Conservation (phyloP, 2,113 vertebrate genomes). For the Prunella fulvescens region DNA sequence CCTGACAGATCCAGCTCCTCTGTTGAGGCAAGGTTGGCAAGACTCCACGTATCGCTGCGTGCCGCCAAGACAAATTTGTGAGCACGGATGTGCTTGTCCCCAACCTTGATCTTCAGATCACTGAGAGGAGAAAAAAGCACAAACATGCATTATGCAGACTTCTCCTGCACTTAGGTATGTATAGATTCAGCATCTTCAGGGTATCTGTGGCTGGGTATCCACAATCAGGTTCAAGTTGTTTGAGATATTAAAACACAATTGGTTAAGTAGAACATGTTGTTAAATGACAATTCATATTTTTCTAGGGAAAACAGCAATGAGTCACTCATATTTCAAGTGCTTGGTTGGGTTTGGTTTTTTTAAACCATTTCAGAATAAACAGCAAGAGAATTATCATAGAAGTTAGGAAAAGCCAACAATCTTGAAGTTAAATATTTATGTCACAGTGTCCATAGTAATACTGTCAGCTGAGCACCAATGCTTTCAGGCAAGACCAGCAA, state of each 20-base stretch:
- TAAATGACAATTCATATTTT: not conserved
- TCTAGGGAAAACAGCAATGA: not conserved
- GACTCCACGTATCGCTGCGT: slow-evolving; percentile 91
- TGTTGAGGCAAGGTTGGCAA: slow-evolving; percentile 83
- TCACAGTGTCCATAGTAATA: not conserved
- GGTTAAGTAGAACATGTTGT: not conserved
- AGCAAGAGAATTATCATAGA: not conserved
- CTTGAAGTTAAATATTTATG: not conserved
- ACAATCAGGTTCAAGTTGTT: not conserved
- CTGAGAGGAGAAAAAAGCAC: slow-evolving; percentile 64
- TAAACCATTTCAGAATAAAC: not conserved
- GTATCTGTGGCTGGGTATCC: not conserved
- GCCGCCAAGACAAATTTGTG: slow-evolving; percentile 98
- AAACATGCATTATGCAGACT: not conserved
- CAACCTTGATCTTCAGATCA: slow-evolving; percentile 92
- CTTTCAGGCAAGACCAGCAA: not conserved
- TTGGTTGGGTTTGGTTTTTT: not conserved
- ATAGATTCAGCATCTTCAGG: not conserved
- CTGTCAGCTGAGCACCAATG: not conserved
- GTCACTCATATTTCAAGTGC: not conserved
- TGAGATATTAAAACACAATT: not conserved
- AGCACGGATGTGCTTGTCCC: slow-evolving; percentile 76
- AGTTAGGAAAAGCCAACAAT: not conserved
- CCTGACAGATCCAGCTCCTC: slow-evolving; percentile 92
- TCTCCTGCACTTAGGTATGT: not conserved